These are phyloP conservation scores for Eupithecia tripunctaria DNA, from an alignment of 2,888 invertebrate species.

Conservation along the genomic window DNA sequence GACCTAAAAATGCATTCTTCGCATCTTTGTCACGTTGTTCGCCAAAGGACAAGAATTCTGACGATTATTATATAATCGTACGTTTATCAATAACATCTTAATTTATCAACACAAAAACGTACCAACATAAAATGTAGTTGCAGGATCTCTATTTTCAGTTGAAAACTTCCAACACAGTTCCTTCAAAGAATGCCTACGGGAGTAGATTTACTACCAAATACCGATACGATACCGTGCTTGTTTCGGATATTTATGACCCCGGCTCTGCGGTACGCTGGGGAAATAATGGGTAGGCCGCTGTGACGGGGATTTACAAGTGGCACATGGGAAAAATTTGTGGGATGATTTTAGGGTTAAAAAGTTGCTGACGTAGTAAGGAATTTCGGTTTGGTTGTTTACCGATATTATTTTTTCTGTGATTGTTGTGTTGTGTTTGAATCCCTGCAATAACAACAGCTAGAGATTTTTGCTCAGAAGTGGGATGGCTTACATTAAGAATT, in stretches of 20 bases:
- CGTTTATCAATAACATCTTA: background rate
- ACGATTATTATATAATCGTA: background rate
- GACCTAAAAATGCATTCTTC: background rate
- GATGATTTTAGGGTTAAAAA: constrained; percentile 5
- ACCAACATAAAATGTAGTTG: too few species aligned
- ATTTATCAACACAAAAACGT: too few species aligned
- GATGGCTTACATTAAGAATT: too few species aligned
- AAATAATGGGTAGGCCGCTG: constrained; percentile 12
- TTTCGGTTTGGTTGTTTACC: background rate
- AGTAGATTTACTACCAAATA: constrained; percentile 27
- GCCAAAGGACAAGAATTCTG: too few species aligned
- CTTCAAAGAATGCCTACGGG: constrained; percentile 17
- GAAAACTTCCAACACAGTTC: background rate
- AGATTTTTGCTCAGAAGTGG: background rate
- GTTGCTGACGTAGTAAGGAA: background rate
- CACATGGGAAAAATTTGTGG: constrained; percentile 15
- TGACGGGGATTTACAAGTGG: constrained; percentile 11
- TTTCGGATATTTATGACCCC: constrained; percentile 23
- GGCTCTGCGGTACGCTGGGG: constrained; percentile 6
- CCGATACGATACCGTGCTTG: constrained; percentile 25
- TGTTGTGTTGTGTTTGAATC: background rate
- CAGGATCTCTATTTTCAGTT: background rate
- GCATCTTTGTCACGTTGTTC: too few species aligned
- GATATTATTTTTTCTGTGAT: background rate
- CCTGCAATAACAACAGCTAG: too few species aligned